Conservation (phyloP, 2,888 invertebrate species). For the Drosophila suboccidentalis region DNA sequence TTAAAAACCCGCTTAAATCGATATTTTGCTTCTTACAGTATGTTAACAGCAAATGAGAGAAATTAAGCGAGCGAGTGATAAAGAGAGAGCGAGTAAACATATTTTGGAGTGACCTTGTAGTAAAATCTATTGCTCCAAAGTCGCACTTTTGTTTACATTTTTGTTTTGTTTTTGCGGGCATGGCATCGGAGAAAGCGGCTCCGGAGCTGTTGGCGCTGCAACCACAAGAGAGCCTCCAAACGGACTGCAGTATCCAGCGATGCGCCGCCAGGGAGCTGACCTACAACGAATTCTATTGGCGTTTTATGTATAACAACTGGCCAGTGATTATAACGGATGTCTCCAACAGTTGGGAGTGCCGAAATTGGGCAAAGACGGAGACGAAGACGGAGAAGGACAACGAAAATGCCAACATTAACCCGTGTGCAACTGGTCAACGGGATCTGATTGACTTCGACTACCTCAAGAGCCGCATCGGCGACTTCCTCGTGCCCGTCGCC, state of each 20-base stretch:
- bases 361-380: conserved; percentile 87
- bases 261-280: conserved; percentile 63
- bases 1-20: not conserved
- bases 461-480: conserved; percentile 88
- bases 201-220: conserved; percentile 54
- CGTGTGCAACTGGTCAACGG: not conserved
- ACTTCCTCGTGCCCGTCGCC: conserved; percentile 91
- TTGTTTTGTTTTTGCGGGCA: conserved; percentile 49
- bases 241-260: conserved; percentile 36
- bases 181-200: conserved; percentile 55
- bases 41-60: not conserved
- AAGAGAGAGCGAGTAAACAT: not conserved
- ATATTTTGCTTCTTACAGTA: not conserved
- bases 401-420: conserved; percentile 32
- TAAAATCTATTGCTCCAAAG: conserved; percentile 4
- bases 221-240: conserved; percentile 12
- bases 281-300: conserved; percentile 88
- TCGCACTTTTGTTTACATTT: conserved; percentile 54
- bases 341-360: conserved; percentile 89
- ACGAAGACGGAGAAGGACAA: conserved; percentile 12
- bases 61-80: not conserved
- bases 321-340: conserved; percentile 90
- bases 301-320: conserved; percentile 87
- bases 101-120: conserved; percentile 23
- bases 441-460: conserved; percentile 86